A percentile compares a stretch with the other conserved stretches of the same genome.
These are phyloP conservation scores for Cossypha heuglini DNA, from an alignment of 2,797 vertebrate genomes.

Conservation along the genomic window DNA sequence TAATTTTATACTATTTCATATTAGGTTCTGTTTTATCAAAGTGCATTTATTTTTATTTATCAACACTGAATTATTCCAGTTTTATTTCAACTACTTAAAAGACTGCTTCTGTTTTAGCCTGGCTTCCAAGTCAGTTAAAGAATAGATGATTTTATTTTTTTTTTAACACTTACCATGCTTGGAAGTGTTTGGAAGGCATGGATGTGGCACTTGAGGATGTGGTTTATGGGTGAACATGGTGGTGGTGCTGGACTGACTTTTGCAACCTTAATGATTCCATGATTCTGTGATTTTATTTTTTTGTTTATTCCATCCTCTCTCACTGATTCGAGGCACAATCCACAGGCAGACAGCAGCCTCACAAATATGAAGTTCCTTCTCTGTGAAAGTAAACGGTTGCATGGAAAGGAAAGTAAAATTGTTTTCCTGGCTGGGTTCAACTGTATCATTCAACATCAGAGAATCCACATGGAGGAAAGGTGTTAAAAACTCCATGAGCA, in stretches of 20 bases:
- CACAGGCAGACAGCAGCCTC: not conserved
- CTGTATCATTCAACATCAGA: not conserved
- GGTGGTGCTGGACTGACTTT: not conserved
- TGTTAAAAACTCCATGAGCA: not conserved
- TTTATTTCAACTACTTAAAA: not conserved
- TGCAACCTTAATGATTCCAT: not conserved
- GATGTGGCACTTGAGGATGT: not conserved
- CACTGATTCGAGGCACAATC: not conserved
- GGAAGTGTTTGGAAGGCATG: fast-evolving
- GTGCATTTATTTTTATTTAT: not conserved
- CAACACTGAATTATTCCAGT: not conserved
- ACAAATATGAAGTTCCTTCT: not conserved
- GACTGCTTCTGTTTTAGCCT: not conserved
- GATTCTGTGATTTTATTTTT: not conserved
- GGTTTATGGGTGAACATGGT: not conserved
- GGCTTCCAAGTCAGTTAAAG: not conserved
- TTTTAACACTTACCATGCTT: not conserved
- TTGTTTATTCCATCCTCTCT: not conserved
- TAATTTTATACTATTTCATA: not conserved
- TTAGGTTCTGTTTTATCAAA: not conserved
- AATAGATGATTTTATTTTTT: not conserved
- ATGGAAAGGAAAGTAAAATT: not conserved
- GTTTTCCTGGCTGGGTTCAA: not conserved
- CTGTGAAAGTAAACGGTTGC: not conserved
- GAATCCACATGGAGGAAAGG: not conserved